Evolutionary conservation across 2,113 vertebrate genomes (phyloP), one percentile per base, ranked within the genome.

Genomic region (Noturus placidus): DNA sequence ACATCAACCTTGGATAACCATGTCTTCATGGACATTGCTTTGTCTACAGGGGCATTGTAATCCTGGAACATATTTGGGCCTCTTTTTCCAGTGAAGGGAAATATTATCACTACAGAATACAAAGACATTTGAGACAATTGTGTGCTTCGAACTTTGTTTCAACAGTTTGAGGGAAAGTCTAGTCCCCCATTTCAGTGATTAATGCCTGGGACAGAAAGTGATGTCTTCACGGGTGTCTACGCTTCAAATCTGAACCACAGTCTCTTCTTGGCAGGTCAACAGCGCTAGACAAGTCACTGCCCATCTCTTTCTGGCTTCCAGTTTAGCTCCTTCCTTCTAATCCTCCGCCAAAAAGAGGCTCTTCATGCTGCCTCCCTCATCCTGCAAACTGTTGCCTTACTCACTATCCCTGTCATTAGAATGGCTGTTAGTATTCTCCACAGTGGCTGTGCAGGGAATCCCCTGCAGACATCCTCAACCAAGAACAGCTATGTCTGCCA

Each of bases 391-490:
- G 59, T 38, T 63, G 33, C 19, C 80, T 63, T 82, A 13, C 56
- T 15, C 11, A n/a, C 25, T 11, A 27, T 83, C 27, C 61, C 78
- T 82, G 22, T 63, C 19, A 82, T 70, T 72, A n/a, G 15, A 57
- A 80, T 17, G 59, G 27, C 20, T 33, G 61, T 57, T 14, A 54
- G 59, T 46, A 70, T 69, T 46, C 63, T 82, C 61, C 79, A 72
- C 7, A n/a, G 10, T 15, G 14, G 74, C 52, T 82, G 86, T 30
- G 11, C 63, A 19, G 20, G 78, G 78, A 87, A 87, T 35, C 77
- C 59, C n/a, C 46, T 70, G 20, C 46, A 81, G 63, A 61, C n/a
- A 81, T 57, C n/a, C 30, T 56, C 46, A 56, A 54, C 46, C 33
- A 50, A 61, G 46, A 56, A 82, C 50, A 82, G 19, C 74, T 42